A percentile compares a stretch with the other conserved stretches of the same genome.
Conservation (phyloP, 2,797 vertebrate genomes). For the Propithecus perrieri region DNA sequence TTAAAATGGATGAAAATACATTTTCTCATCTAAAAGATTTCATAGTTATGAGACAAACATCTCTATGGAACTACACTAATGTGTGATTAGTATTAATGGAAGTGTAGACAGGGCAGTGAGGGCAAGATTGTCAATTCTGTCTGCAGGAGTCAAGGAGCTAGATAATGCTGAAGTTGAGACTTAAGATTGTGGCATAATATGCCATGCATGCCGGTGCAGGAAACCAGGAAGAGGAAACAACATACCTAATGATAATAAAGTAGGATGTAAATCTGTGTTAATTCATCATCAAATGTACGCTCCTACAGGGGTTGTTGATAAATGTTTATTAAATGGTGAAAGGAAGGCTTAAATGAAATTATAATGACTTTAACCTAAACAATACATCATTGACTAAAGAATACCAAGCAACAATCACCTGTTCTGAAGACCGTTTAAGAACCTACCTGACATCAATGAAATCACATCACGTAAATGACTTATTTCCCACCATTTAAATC, state of each 20-base stretch:
- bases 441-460: not conserved
- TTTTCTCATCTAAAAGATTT: not conserved
- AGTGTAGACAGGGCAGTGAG: not conserved
- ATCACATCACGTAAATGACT: not conserved
- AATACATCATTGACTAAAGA: not conserved
- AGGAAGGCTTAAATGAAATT: not conserved
- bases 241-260: not conserved
- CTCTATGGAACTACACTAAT: not conserved
- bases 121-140: not conserved
- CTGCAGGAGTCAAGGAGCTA: not conserved
- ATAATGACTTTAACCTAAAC: not conserved
- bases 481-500: not conserved
- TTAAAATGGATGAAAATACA: not conserved
- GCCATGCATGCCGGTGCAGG: not conserved
- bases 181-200: not conserved
- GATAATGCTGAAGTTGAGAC: not conserved
- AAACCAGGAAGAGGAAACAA: not conserved
- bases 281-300: not conserved
- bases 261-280: not conserved
- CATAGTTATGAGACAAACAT: not conserved
- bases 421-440: not conserved
- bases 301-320: not conserved
- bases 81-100: not conserved
- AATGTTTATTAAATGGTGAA: not conserved
- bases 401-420: not conserved